Evolutionary conservation across 2,113 vertebrate species (phyloP), one percentile per base, ranked within the genome.

Genomic region (Pedionomus torquatus): DNA sequence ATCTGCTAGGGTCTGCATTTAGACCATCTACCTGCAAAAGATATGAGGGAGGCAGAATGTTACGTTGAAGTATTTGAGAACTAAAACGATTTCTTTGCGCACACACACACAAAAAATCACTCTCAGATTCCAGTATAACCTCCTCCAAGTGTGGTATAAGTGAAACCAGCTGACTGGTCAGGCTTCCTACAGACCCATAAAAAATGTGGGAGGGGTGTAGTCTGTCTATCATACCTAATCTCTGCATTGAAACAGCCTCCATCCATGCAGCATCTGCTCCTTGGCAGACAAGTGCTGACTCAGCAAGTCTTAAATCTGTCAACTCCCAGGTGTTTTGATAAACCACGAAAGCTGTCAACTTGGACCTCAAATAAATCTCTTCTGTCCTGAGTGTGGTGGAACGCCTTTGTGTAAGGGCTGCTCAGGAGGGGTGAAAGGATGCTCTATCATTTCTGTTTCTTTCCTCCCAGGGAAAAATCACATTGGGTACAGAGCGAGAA

Each of bases 401-500:
- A 89, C 69, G 44, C 19, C 13, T 72, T 49, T 69, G 44, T 26
- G 9, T 8, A 35, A 0, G 2, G 41, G 41, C 39, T 0, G 4
- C 51, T 57, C 9, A 4, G 58, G 35, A 69, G 7, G 5, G 17
- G 8, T 69, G 35, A 70, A 90, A 75, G 31, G 51, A 23, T 66
- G 25, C 26, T 49, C 54, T 41, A 31, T 18, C 25, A 20, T 51
- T 65, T 64, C 79, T 41, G 19, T 44, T 83, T 41, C 37, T 95
- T 60, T 37, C n/a, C 30, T 51, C 30, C 17, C 25, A 52, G 21
- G n/a, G 66, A 26, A 68, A 68, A 66, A 3, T 1, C 33, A 31
- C 4, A 0, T 17, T 1, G 1, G n/a, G 74, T 65, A 48, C 1
- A 8, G 39, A 4, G 7, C 44, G 25, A 78, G 46, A 92, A 89